phyloP scores from a whole-genome alignment of 2,113 vertebrate species.

The Lophotis ruficrista region DNA sequence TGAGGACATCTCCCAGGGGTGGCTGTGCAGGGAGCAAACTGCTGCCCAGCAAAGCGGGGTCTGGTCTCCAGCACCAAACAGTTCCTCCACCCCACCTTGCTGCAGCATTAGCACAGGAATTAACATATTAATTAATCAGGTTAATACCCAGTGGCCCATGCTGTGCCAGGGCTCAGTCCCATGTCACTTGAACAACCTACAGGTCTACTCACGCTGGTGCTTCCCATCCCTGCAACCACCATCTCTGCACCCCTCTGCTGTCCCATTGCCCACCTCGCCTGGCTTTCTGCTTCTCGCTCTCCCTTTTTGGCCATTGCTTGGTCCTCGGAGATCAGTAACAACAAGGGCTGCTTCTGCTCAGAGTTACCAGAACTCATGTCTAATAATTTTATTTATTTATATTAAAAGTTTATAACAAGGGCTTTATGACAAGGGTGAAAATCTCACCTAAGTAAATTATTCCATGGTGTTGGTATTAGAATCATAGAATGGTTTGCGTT shows the following conservation, averaged over 20 bases:
- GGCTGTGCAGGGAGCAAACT: background rate
- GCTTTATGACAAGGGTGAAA: background rate
- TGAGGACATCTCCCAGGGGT: background rate
- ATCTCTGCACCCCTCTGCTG: background rate
- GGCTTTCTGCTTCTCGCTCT: background rate
- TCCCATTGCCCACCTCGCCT: background rate
- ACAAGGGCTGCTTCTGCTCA: background rate
- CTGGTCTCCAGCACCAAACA: background rate
- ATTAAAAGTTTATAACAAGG: background rate
- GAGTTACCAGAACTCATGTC: background rate
- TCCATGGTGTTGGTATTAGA: background rate
- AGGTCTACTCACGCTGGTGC: background rate
- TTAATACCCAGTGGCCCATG: background rate
- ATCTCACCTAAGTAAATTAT: background rate
- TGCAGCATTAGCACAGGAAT: background rate
- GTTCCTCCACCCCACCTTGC: background rate
- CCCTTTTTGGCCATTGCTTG: background rate
- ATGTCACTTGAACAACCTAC: background rate
- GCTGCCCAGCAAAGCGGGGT: fast-evolving
- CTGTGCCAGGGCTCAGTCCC: background rate
- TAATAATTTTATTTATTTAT: background rate
- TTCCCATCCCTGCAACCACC: fast-evolving
- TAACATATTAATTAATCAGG: background rate
- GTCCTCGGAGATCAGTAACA: background rate
- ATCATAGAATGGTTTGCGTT: too few species aligned